Conservation (phyloP, 1,140 invertebrate species). For the Asbolus verrucosus region DNA sequence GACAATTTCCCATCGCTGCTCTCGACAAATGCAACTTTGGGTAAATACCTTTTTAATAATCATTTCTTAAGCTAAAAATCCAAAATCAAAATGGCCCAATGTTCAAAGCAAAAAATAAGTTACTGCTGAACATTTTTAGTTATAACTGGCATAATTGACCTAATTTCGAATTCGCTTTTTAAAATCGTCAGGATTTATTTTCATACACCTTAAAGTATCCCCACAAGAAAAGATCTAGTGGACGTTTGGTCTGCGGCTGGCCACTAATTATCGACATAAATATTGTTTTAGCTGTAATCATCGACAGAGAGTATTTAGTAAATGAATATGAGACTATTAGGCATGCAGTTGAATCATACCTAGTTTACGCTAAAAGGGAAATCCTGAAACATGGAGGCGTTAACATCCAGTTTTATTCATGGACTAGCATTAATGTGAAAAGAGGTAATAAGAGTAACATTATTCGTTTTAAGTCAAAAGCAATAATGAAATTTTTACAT, state of each 20-base stretch:
- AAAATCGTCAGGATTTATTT: too few relatives aligned
- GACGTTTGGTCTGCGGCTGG: too few relatives aligned
- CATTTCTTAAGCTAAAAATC: too few relatives aligned
- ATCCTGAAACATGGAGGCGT: constrained; percentile 74
- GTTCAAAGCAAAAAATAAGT: too few relatives aligned
- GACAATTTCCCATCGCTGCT: constrained; percentile 77
- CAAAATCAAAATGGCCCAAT: too few relatives aligned
- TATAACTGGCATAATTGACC: too few relatives aligned
- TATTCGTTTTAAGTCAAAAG: constrained; percentile 7
- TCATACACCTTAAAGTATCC: too few relatives aligned
- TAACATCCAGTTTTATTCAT: constrained; percentile 73
- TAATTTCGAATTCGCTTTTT: too few relatives aligned
- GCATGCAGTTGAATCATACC: constrained; percentile 70
- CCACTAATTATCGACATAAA: constrained; percentile 17
- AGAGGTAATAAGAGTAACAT: constrained; percentile 68
- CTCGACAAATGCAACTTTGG: constrained; percentile 76
- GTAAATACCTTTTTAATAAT: too few relatives aligned
- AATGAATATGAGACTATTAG: constrained; percentile 70
- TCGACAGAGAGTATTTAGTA: constrained; percentile 72
- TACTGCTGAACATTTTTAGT: too few relatives aligned
- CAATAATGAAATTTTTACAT: too few relatives aligned
- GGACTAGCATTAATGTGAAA: constrained; percentile 73
- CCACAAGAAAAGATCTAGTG: too few relatives aligned
- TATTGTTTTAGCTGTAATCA: constrained; percentile 69
- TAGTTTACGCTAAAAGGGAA: constrained; percentile 71